phyloP scores from a whole-genome alignment of 2,888 invertebrate genomes.

The Scaptomyza tumidula region DNA sequence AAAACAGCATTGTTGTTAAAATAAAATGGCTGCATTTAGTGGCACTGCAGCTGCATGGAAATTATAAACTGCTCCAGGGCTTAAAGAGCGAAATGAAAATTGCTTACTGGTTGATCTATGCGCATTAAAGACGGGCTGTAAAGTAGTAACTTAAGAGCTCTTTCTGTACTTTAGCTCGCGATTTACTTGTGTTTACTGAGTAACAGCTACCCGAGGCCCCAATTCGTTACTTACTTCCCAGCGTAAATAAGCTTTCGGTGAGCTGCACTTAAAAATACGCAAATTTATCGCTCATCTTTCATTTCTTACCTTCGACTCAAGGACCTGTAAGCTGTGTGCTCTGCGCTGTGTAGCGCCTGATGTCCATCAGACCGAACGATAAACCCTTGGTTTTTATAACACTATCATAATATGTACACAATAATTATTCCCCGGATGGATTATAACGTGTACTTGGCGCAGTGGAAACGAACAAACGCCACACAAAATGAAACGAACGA shows the following conservation, averaged over 20 bases:
- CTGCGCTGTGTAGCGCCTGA: slow-evolving; percentile 15
- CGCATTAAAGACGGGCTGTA: slow-evolving; percentile 29
- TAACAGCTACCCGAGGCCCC: slow-evolving; percentile 3
- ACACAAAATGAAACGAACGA: slow-evolving; percentile 39
- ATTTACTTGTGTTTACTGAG: slow-evolving; percentile 41
- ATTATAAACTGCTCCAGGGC: slow-evolving; percentile 23
- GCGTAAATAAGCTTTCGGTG: slow-evolving; percentile 54
- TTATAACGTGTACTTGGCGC: slow-evolving; percentile 70
- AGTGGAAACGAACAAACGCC: slow-evolving; percentile 32
- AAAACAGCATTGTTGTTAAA: slow-evolving; percentile 10
- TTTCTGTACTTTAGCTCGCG: slow-evolving; percentile 11
- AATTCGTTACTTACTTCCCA: slow-evolving; percentile 39
- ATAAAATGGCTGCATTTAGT: slow-evolving; percentile 52
- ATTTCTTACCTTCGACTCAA: slow-evolving; percentile 36
- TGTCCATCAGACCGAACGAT: slow-evolving; percentile 62
- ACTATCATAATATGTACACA: slow-evolving; percentile 80
- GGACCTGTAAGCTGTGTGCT: neutral
- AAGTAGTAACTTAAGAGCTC: slow-evolving; percentile 33
- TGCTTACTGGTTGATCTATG: slow-evolving; percentile 30
- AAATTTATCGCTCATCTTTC: slow-evolving; percentile 68
- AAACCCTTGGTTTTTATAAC: slow-evolving; percentile 65
- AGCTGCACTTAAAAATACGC: slow-evolving; percentile 54
- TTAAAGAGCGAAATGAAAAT: slow-evolving; percentile 6
- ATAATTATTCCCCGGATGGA: slow-evolving; percentile 79
- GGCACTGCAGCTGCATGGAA: slow-evolving; percentile 28